These are phyloP conservation scores for Neuroterus valhalla DNA, from an alignment of 1,140 invertebrate species.

Conservation along the genomic window DNA sequence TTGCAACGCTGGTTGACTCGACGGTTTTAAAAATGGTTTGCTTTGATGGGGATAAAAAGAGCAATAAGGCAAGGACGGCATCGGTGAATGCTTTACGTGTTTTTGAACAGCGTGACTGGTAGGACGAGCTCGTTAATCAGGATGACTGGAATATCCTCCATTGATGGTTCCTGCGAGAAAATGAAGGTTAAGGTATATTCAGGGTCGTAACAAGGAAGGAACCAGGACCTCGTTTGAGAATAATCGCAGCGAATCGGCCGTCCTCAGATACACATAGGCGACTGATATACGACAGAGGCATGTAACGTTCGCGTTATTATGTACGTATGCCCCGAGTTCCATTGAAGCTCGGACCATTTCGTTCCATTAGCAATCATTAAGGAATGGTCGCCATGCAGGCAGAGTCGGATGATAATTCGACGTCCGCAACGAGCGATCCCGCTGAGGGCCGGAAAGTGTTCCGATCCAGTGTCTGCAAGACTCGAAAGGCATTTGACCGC, in stretches of 20 bases:
- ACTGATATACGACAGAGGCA: background rate
- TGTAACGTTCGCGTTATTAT: slow-evolving; percentile 11
- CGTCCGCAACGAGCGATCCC: slow-evolving; percentile 30
- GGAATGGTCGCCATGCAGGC: slow-evolving; percentile 24
- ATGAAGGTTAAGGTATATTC: background rate
- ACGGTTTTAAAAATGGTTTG: too few species aligned
- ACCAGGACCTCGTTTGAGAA: background rate
- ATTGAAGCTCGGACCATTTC: background rate
- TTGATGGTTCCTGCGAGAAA: too few species aligned
- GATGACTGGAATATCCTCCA: too few species aligned
- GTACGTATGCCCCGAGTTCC: slow-evolving; percentile 17
- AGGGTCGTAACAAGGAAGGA: background rate
- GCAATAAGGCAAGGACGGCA: too few species aligned
- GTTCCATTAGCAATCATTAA: slow-evolving; percentile 29
- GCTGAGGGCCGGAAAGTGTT: slow-evolving; percentile 29
- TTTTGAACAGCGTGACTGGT: too few species aligned
- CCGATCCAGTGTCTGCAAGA: slow-evolving; percentile 24
- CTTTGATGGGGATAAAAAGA: too few species aligned
- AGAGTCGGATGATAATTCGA: slow-evolving; percentile 5
- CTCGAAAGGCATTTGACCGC: slow-evolving; percentile 28
- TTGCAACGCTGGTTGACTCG: too few species aligned
- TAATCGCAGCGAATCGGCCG: background rate
- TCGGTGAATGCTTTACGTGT: too few species aligned
- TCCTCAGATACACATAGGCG: background rate
- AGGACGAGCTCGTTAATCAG: too few species aligned